Conservation (phyloP, 2,888 invertebrate genomes). For the Globia sparganii region DNA sequence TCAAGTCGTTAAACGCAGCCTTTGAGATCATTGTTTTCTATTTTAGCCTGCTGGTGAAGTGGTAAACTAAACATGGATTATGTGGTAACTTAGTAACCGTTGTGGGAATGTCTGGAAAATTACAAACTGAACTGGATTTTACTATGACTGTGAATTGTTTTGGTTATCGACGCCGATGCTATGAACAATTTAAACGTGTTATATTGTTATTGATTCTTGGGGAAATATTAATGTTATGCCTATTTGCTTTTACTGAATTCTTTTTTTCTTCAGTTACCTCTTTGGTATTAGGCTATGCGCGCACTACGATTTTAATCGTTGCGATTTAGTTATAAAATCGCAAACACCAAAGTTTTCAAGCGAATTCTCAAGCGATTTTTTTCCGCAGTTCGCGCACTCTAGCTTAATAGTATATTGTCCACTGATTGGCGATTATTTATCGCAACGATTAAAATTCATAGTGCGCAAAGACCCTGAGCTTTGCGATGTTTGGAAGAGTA, state of each 20-base stretch:
- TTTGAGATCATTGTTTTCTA: slow-evolving; percentile 51
- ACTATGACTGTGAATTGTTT: slow-evolving; percentile 28
- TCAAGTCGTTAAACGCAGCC: slow-evolving; percentile 49
- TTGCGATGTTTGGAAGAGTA: background rate
- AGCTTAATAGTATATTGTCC: too few relatives aligned
- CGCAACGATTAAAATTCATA: too few relatives aligned
- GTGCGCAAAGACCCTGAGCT: background rate
- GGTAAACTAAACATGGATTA: slow-evolving; percentile 33
- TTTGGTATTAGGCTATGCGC: background rate
- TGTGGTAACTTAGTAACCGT: slow-evolving; percentile 36
- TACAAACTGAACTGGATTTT: slow-evolving; percentile 10
- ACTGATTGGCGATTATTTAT: too few relatives aligned
- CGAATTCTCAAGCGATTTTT: too few relatives aligned
- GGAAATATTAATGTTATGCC: background rate
- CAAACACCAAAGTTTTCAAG: too few relatives aligned
- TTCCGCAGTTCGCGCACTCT: too few relatives aligned
- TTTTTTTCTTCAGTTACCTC: background rate
- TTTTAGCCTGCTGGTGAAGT: slow-evolving; percentile 9
- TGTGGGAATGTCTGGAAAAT: slow-evolving; percentile 27
- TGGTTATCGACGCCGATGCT: background rate
- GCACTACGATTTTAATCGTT: too few relatives aligned
- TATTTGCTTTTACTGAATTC: background rate
- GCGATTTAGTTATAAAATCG: too few relatives aligned
- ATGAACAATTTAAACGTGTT: slow-evolving; percentile 8
- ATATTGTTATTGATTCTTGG: background rate